Base-by-base conservation (phyloP, 1,140 invertebrate species). In the Drosophila ananassae region DNA sequence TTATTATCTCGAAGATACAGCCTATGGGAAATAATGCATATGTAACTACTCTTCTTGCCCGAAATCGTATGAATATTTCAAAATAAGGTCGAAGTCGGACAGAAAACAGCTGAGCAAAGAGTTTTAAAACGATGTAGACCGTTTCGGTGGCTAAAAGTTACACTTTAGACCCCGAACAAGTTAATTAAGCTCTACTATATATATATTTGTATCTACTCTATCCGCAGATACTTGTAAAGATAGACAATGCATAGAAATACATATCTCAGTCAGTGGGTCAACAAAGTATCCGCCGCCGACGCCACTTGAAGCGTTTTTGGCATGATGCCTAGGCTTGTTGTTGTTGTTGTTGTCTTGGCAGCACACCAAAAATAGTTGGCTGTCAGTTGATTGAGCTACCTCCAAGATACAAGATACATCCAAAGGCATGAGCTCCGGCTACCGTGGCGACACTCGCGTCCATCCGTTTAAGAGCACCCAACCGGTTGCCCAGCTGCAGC, bases 241-340 rank as follows among this genome's bases (percentile, higher is more conserved):
- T 73, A 72, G 50, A 48, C 51, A 51, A 56, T 72, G 54, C 54
- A 34, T 28, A 47, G 61, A 28, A 28, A 28, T 72, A 67, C 51
- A 62, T 85, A 87, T 89, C 77, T 87, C 82, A 89, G 82, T 87
- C 82, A 87, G 82, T 87, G 82, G 82, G 82, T 87, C 82, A 74
- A 87, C 60, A 85, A 87, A 79, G 75, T 75, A 57, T 66, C 81
- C 52, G 25, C 63, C 63, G 25, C 59, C 63, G 63, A 52, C 55
- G 82, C 75, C 78, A 73, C 78, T 85, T 85, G 61, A 34, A 82
- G 55, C 82, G 71, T 76, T 85, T 85, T 87, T 87, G 82, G 82
- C 83, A 89, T 87, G 80, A 67, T 80, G 66, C 73, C 47, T 44
- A 28, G 17, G 17, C 25, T 58, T 46, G 47, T 66, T 64, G 54